phyloP scores from a whole-genome alignment of 2,113 vertebrate species.

The Perca flavescens region DNA sequence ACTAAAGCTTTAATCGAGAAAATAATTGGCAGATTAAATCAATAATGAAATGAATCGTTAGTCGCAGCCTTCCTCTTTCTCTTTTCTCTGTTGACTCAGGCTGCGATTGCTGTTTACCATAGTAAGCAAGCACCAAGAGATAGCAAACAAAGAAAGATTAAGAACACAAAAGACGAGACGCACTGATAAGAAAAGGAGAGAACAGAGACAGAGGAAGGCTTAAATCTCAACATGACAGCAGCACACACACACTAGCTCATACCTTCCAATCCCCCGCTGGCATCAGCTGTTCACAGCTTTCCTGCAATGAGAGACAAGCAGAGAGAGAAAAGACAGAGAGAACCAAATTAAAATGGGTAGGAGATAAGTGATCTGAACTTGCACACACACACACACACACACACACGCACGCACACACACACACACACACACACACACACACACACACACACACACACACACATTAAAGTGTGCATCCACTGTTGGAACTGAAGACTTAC shows the following conservation, averaged over 20 bases:
- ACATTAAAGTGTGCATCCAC: conserved; percentile 20
- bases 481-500: conserved; percentile 22
- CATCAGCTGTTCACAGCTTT: conserved; percentile 91
- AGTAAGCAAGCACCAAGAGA: neutral
- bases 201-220: neutral
- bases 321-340: conserved; percentile 1
- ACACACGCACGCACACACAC: too few species aligned
- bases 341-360: neutral
- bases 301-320: conserved; percentile 82
- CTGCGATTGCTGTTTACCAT: neutral
- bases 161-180: neutral
- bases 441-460: too few species aligned
- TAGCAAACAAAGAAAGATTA: conserved; percentile 12
- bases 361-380: neutral
- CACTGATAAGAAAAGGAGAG: neutral
- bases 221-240: neutral
- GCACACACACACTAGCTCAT: conserved; percentile 52
- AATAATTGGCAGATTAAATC: too few species aligned
- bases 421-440: too few species aligned
- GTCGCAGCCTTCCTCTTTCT: too few species aligned
- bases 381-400: neutral
- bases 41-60: too few species aligned
- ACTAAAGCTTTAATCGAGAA: too few species aligned
- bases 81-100: too few species aligned
- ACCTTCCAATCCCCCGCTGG: conserved; percentile 94